A percentile compares a stretch with the other conserved stretches of the same genome.
These are phyloP conservation scores for Zaprionus africanus DNA, from an alignment of 1,140 invertebrate species.

Conservation along the genomic window DNA sequence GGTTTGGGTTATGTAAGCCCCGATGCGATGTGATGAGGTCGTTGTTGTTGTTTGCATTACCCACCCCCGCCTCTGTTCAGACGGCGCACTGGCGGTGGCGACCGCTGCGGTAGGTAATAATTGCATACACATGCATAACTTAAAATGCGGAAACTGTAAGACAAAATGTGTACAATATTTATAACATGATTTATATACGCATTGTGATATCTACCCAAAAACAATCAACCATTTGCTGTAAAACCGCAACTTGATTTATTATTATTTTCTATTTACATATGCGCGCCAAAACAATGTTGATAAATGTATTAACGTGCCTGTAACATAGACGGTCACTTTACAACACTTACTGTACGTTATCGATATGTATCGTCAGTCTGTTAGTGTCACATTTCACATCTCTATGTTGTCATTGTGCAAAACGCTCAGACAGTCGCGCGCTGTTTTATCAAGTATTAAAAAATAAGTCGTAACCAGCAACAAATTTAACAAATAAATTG, in stretches of 20 bases:
- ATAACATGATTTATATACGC: slow-evolving; percentile 11
- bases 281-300: slow-evolving; percentile 35
- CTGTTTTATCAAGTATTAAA: slow-evolving; percentile 15
- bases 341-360: not conserved
- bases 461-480: not conserved
- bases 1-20: slow-evolving; percentile 62
- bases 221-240: not conserved
- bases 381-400: not conserved
- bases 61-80: slow-evolving; percentile 13
- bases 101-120: slow-evolving; percentile 71
- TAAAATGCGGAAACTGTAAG: not conserved
- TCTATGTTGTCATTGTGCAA: slow-evolving; percentile 9
- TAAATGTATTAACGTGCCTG: not conserved
- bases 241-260: not conserved
- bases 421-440: slow-evolving; percentile 32
- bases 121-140: slow-evolving; percentile 19
- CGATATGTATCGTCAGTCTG: not conserved
- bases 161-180: slow-evolving; percentile 14
- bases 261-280: slow-evolving; percentile 5
- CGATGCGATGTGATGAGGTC: slow-evolving; percentile 30
- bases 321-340: not conserved
- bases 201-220: not conserved
- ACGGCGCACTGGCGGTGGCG: too few relatives aligned
- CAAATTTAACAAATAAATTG: not conserved
- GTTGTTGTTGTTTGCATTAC: slow-evolving; percentile 50